Evolutionary conservation across 2,113 vertebrate species (phyloP).

Genomic region (Tetrao urogallus): DNA sequence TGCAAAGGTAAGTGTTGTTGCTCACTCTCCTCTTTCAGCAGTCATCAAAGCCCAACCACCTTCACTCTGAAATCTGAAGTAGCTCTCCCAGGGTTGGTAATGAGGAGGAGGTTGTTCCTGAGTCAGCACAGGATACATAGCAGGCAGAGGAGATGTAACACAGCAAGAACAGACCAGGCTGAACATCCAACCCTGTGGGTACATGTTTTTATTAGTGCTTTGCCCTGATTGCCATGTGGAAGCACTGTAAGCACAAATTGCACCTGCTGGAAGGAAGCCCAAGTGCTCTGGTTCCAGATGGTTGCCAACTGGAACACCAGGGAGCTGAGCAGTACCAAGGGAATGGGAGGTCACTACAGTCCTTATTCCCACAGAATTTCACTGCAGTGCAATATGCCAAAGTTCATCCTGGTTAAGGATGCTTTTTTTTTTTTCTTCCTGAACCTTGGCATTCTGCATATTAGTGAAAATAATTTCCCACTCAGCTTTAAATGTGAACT

Average conservation of each 20-base stretch:
- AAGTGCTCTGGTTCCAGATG: neutral
- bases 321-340: constrained; percentile 23
- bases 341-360: constrained; percentile 45
- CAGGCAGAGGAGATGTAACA: neutral
- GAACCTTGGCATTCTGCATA: constrained; percentile 60
- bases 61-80: neutral
- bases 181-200: neutral
- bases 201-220: neutral
- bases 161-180: neutral
- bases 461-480: constrained; percentile 32
- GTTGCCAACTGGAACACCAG: constrained; percentile 12
- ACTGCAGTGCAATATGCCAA: constrained; percentile 40
- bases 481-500: constrained; percentile 23
- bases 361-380: constrained; percentile 62
- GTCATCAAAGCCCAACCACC: neutral
- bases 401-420: constrained; percentile 51
- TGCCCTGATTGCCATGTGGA: neutral
- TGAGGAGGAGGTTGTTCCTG: neutral
- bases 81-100: neutral
- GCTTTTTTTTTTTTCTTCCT: neutral
- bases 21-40: neutral
- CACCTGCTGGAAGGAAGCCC: constrained; percentile 60
- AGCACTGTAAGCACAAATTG: neutral
- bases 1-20: neutral
- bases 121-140: neutral